Evolutionary conservation across 2,113 vertebrate species (phyloP).

Genomic region (Oxyruncus cristatus): DNA sequence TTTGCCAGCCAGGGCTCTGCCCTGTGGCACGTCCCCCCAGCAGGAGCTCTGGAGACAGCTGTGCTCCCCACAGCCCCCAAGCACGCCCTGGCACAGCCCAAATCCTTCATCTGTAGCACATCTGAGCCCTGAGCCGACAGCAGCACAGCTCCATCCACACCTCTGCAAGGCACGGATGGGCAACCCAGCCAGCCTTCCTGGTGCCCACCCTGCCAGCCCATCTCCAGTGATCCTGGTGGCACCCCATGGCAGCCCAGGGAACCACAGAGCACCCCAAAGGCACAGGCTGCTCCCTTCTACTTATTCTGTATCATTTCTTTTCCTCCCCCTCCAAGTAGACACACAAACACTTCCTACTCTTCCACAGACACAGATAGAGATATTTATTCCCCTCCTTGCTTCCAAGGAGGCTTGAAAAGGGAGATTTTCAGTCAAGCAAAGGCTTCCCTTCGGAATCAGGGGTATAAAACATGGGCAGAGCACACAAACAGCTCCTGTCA

Average conservation of each 20-base stretch:
- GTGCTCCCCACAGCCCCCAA: not conserved
- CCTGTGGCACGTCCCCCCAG: not conserved
- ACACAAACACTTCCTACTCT: not conserved
- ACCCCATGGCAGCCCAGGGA: not conserved
- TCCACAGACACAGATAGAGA: not conserved
- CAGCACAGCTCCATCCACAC: not conserved
- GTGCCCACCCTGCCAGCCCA: not conserved
- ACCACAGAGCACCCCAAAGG: not conserved
- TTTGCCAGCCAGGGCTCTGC: not conserved
- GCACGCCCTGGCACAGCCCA: accelerated
- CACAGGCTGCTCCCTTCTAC: not conserved
- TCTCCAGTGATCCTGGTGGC: not conserved
- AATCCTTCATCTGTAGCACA: not conserved
- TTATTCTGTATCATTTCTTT: accelerated
- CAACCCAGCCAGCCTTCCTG: not conserved
- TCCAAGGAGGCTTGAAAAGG: not conserved
- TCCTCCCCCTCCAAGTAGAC: not conserved
- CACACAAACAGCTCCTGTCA: not conserved
- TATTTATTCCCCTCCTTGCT: not conserved
- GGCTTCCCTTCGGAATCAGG: not conserved
- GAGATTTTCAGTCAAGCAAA: not conserved
- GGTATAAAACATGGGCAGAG: not conserved
- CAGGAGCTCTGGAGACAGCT: not conserved
- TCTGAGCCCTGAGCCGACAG: accelerated
- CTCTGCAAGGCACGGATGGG: accelerated